phyloP scores from a whole-genome alignment of 2,888 invertebrate genomes.

The Heliconius cydno region DNA sequence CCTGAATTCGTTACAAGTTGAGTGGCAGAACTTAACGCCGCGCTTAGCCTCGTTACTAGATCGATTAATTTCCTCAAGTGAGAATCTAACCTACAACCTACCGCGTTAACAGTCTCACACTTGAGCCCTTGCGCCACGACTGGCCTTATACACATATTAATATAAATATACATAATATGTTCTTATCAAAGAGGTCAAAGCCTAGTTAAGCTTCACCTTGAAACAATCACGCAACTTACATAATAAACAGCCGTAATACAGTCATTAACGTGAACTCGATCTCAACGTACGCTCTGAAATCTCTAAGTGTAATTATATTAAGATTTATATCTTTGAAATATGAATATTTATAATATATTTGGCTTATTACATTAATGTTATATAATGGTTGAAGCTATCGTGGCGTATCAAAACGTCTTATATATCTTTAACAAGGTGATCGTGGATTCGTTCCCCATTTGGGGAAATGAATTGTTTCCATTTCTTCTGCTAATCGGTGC shows the following conservation, averaged over 20 bases:
- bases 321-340: background rate
- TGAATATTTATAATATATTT: background rate
- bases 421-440: background rate
- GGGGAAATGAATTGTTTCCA: no score
- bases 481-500: background rate
- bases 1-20: no score
- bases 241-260: constrained; percentile 19
- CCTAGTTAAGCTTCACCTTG: constrained; percentile 18
- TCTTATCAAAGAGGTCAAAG: background rate
- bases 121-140: no score
- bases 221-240: constrained; percentile 17
- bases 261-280: constrained; percentile 16
- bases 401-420: background rate
- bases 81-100: no score
- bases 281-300: constrained; percentile 11
- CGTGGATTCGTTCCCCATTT: background rate
- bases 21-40: no score
- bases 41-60: no score
- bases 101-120: no score
- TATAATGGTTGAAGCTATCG: background rate
- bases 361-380: no score
- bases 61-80: no score
- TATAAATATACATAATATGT: background rate
- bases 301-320: constrained; percentile 12
- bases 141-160: no score